These are phyloP conservation scores for Venustaconcha ellipsiformis DNA, from an alignment of 1,140 invertebrate species.

Conservation along the genomic window DNA sequence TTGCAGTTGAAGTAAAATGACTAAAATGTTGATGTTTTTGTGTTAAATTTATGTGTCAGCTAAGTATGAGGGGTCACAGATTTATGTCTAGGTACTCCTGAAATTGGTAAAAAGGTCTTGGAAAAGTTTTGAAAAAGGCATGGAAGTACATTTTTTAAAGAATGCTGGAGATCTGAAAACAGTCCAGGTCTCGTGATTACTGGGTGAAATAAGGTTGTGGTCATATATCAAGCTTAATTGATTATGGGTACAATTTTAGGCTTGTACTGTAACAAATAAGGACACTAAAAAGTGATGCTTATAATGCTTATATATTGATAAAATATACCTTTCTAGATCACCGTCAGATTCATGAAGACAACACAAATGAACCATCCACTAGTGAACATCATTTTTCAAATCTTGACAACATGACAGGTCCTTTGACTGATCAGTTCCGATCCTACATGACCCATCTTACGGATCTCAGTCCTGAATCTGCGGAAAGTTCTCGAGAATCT, in stretches of 20 bases:
- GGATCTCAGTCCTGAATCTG: conserved; percentile 34
- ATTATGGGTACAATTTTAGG: not conserved
- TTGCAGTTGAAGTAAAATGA: too few relatives aligned
- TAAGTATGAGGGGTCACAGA: too few relatives aligned
- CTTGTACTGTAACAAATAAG: not conserved
- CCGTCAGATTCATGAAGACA: not conserved
- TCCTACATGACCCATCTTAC: conserved; percentile 56
- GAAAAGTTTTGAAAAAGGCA: too few relatives aligned
- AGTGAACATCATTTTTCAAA: not conserved
- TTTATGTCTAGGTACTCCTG: too few relatives aligned
- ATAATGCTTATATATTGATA: not conserved
- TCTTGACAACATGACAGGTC: conserved; percentile 9
- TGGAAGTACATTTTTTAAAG: too few relatives aligned
- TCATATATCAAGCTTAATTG: too few relatives aligned
- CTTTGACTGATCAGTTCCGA: conserved; percentile 49
- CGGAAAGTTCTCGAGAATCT: conserved; percentile 3
- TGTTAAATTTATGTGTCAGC: too few relatives aligned
- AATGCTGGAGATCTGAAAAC: too few relatives aligned
- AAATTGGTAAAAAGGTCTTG: too few relatives aligned
- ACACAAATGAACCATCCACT: conserved; percentile 16
- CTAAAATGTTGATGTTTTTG: too few relatives aligned
- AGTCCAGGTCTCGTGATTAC: too few relatives aligned
- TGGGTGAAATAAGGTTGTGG: too few relatives aligned
- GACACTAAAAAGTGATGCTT: not conserved
- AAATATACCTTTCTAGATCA: not conserved